phyloP scores from a whole-genome alignment of 2,888 invertebrate species.

The Dendrolimus pini region DNA sequence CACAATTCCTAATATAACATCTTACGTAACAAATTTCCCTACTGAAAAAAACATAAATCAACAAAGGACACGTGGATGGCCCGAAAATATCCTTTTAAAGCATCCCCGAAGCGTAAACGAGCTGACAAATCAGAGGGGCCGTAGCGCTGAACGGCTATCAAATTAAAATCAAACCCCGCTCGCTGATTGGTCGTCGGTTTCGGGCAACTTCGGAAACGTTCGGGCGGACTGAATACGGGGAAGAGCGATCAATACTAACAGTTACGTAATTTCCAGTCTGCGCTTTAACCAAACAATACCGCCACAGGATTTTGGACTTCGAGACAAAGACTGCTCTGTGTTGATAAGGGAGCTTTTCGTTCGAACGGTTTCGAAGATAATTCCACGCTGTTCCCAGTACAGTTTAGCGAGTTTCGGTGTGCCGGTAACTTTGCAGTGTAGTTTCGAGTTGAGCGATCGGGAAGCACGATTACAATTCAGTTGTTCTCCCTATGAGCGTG shows the following conservation, averaged over 20 bases:
- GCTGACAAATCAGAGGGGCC: slow-evolving; percentile 55
- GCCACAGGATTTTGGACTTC: background rate
- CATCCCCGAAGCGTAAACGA: slow-evolving; percentile 15
- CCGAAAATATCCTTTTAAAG: background rate
- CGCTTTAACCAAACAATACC: background rate
- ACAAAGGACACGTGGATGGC: background rate
- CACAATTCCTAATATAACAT: background rate
- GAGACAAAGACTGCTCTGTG: background rate
- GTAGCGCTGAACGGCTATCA: slow-evolving; percentile 48
- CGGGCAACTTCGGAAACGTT: background rate
- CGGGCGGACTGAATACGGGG: background rate
- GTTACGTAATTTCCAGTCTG: background rate
- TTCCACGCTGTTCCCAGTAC: background rate
- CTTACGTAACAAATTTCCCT: background rate
- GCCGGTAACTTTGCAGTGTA: background rate
- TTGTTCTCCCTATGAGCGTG: background rate
- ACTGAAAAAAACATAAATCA: background rate
- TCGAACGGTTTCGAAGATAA: background rate
- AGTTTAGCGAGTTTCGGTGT: background rate
- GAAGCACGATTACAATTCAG: background rate
- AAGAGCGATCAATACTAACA: background rate
- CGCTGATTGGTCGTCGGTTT: slow-evolving; percentile 44
- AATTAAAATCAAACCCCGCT: slow-evolving; percentile 65
- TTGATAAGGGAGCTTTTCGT: background rate
- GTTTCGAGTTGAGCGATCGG: background rate